Evolutionary conservation across 1,140 invertebrate species (phyloP), one percentile per base, ranked within the genome.

Genomic region (Drepana arcuata): DNA sequence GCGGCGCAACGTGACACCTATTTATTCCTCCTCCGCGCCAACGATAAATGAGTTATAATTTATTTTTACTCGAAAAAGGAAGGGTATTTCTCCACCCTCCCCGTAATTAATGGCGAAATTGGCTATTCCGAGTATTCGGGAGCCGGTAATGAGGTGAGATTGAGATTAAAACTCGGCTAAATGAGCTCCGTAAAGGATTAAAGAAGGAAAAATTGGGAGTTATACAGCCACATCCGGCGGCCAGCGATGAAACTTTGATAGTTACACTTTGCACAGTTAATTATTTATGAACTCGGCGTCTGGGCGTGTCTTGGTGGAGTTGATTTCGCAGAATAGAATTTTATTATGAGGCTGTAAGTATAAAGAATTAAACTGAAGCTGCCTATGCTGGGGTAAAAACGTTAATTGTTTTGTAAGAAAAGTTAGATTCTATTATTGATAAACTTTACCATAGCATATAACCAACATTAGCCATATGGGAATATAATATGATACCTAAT

Each of bases 41-140:
- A 73, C 66, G 64, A 81, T 81, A 81, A 81, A 81, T 78, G 73
- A 77, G 57, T 81, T 77, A 81, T 77, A 77, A 81, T 81, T 81
- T 78, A 81, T 81, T 81, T 81, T 81, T 81, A 74, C 75, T 56
- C 64, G 61, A 66, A 75, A 75, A 65, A 63, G 67, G 67, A 69
- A 67, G 69, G 73, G 73, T 67, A 62, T 62, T 66, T n/a, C n/a
- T n/a, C 59, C 63, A 48, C 56, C 53, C 48, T 44, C 35, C 46
- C 51, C 46, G 69, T 80, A 81, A 81, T 81, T 78, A 81, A 81
- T 81, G 77, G 58, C 54, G 60, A 64, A 78, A 81, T 78, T 75
- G 77, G 71, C 73, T 72, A 72, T 78, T 75, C 73, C 69, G 59
- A 80, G 73, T 75, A 71, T 80, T 75, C 67, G 55, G 61, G 63